Conservation (phyloP, 2,888 invertebrate species). For the Tridacna crocea region DNA sequence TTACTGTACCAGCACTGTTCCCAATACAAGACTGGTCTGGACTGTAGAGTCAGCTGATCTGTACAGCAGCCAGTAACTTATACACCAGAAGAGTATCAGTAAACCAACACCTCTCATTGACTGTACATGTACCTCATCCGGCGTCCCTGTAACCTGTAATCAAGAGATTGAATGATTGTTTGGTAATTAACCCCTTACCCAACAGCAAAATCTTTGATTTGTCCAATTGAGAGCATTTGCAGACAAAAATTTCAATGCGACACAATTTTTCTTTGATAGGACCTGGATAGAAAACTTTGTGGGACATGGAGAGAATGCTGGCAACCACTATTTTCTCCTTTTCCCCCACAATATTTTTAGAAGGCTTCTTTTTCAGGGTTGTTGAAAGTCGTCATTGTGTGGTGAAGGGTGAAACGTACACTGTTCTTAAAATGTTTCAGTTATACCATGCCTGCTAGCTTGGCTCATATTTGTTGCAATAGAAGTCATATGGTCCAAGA, state of each 20-base stretch:
- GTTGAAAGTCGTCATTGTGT: too few species aligned
- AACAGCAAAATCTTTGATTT: neutral
- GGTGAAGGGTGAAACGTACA: too few species aligned
- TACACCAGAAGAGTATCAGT: constrained; percentile 31
- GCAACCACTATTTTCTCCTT: too few species aligned
- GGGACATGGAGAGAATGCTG: too few species aligned
- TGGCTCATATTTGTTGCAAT: too few species aligned
- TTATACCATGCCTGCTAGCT: too few species aligned
- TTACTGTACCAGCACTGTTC: constrained; percentile 32
- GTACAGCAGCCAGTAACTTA: constrained; percentile 42
- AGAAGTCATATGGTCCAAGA: too few species aligned
- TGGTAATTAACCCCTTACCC: neutral
- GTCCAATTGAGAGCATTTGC: neutral
- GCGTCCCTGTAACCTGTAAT: constrained; percentile 34
- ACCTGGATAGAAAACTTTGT: neutral
- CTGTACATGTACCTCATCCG: constrained; percentile 36
- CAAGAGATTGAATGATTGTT: too few species aligned
- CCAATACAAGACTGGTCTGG: constrained; percentile 41
- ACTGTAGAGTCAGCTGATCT: constrained; percentile 50
- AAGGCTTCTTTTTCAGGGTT: too few species aligned
- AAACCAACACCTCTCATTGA: constrained; percentile 31
- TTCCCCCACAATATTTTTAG: too few species aligned
- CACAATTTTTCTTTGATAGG: neutral
- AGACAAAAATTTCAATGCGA: neutral
- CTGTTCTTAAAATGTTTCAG: too few species aligned